These are phyloP conservation scores for Rattus rattus DNA, from an alignment of 2,113 vertebrate genomes.

Conservation along the genomic window DNA sequence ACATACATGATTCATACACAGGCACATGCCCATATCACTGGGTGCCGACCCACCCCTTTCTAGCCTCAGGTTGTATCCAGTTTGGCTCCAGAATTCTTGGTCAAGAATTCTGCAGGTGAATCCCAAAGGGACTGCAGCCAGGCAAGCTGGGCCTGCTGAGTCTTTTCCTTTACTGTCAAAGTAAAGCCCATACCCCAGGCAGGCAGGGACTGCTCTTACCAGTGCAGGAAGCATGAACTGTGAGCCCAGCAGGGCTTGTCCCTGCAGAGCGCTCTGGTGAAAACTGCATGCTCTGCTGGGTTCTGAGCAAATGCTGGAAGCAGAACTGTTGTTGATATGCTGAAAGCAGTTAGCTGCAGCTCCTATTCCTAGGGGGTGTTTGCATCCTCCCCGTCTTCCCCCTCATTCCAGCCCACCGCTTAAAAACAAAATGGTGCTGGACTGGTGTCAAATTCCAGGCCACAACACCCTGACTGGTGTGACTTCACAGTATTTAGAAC, in stretches of 20 bases:
- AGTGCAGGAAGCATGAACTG: slow-evolving; percentile 55
- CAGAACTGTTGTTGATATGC: slow-evolving; percentile 41
- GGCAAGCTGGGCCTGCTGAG: neutral
- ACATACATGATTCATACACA: neutral
- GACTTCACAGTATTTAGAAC: slow-evolving; percentile 31
- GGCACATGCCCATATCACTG: neutral
- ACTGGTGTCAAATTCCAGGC: slow-evolving; percentile 33
- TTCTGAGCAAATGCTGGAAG: slow-evolving; percentile 48
- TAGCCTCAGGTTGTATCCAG: slow-evolving; percentile 14
- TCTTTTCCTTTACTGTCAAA: slow-evolving; percentile 40
- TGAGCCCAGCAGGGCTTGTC: slow-evolving; percentile 54
- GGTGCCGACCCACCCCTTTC: slow-evolving; percentile 35
- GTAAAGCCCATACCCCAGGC: neutral
- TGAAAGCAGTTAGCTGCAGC: neutral
- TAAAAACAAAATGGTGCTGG: slow-evolving; percentile 55
- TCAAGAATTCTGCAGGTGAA: slow-evolving; percentile 55
- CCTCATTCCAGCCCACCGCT: slow-evolving; percentile 9
- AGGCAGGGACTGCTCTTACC: neutral
- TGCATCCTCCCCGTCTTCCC: neutral
- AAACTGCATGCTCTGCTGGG: neutral
- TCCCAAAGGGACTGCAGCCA: slow-evolving; percentile 7
- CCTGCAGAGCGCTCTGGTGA: slow-evolving; percentile 35
- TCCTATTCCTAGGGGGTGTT: neutral
- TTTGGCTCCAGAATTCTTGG: slow-evolving; percentile 50
- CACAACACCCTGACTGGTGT: slow-evolving; percentile 12